These are phyloP conservation scores for Dicyema japonicum DNA, from an alignment of 1,140 invertebrate genomes.

Conservation along the genomic window DNA sequence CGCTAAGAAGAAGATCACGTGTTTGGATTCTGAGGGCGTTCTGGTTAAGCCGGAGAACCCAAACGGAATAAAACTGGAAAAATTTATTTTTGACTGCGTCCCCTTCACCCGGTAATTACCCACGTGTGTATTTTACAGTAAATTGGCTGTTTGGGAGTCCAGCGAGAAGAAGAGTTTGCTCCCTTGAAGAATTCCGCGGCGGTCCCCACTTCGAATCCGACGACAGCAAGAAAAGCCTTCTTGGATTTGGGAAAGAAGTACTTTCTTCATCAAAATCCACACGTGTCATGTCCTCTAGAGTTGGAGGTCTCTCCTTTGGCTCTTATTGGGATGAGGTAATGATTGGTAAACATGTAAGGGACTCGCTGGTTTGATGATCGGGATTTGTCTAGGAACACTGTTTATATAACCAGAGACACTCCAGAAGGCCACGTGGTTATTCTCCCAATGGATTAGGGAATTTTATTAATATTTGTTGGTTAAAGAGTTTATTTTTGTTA, in stretches of 20 bases:
- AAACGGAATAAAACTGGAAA: constrained; percentile 93
- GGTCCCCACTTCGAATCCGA: constrained; percentile 62
- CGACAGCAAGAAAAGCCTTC: constrained; percentile 42
- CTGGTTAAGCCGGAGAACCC: constrained; percentile 35
- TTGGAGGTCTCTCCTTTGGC: too few relatives aligned
- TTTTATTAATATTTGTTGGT: too few relatives aligned
- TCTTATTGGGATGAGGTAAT: too few relatives aligned
- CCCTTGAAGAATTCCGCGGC: constrained; percentile 64
- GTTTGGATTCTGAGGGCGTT: constrained; percentile 34
- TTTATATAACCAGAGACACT: too few relatives aligned
- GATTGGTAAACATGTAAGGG: too few relatives aligned
- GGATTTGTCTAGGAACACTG: too few relatives aligned
- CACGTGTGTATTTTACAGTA: constrained; percentile 19
- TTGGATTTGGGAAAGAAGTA: constrained; percentile 45
- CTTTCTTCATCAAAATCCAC: too few relatives aligned
- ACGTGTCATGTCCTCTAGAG: too few relatives aligned
- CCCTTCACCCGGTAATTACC: constrained; percentile 31
- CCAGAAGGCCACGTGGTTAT: too few relatives aligned
- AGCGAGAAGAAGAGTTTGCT: constrained; percentile 65
- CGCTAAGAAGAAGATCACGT: constrained; percentile 84
- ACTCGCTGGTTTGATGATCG: too few relatives aligned
- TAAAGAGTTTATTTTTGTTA: too few relatives aligned
- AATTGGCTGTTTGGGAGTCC: constrained; percentile 69
- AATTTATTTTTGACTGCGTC: constrained; percentile 96
- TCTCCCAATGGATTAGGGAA: too few relatives aligned